These are phyloP conservation scores for Amphipyra berbera DNA, from an alignment of 2,888 invertebrate genomes.

Conservation along the genomic window DNA sequence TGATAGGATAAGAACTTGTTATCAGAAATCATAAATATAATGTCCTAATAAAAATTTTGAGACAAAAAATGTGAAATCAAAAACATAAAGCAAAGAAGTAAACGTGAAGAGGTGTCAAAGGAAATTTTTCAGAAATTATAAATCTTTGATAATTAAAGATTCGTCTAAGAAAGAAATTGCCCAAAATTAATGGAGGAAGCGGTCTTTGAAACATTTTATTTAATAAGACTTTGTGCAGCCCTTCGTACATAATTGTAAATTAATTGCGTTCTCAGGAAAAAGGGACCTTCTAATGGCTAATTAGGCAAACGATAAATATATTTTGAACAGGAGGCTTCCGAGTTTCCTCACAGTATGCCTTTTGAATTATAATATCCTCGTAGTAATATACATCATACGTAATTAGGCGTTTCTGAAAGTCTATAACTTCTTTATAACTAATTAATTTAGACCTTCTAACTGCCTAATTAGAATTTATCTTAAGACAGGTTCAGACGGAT, in stretches of 20 bases:
- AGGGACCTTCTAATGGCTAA: constrained; percentile 79
- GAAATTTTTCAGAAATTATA: constrained; percentile 40
- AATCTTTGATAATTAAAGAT: constrained; percentile 71
- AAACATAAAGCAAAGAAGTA: constrained; percentile 11
- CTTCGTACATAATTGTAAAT: constrained; percentile 86
- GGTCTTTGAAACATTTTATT: constrained; percentile 83
- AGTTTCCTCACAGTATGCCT: constrained; percentile 59
- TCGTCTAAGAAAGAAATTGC: constrained; percentile 75
- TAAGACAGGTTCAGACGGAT: too few species aligned
- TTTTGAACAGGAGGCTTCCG: constrained; percentile 65
- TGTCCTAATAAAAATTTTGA: too few species aligned
- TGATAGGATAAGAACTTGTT: too few species aligned
- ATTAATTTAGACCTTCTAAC: constrained; percentile 11
- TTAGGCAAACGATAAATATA: constrained; percentile 82
- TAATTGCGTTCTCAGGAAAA: constrained; percentile 81
- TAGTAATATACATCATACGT: constrained; percentile 51
- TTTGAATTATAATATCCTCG: constrained; percentile 52
- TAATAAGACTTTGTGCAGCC: constrained; percentile 83
- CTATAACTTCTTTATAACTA: constrained; percentile 12
- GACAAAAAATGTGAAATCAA: background rate
- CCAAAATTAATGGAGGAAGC: constrained; percentile 72
- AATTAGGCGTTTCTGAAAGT: constrained; percentile 36
- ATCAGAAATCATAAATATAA: too few species aligned
- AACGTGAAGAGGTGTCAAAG: constrained; percentile 29
- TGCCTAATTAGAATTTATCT: background rate